Evolutionary conservation across 1,140 invertebrate genomes (phyloP), one percentile per base, ranked within the genome.

Genomic region (Panagrolaimus sp.): DNA sequence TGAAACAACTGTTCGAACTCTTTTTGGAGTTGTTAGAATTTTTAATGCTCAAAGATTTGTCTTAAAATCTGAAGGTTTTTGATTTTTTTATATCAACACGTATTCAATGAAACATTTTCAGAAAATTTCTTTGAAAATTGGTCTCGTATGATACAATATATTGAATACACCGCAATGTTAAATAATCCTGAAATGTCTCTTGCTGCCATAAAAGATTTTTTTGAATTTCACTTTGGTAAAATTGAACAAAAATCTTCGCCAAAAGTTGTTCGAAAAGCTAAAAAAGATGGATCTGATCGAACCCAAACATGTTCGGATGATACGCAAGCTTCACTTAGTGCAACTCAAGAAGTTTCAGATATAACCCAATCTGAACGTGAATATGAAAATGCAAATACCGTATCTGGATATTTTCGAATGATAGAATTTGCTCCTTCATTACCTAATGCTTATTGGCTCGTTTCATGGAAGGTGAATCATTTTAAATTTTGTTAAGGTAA

Each of bases 1-100:
- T 8, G 96, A 99, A 85, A 98, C 96, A 6, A 91, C 94, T 86
- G 91, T 86, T 63, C 81, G 86, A n/a, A 84, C 86, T 0, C 77
- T 87, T 17, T 63, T 70, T 55, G 80, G 80, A 7, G 74, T 79
- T 28, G 76, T 81, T 4, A 83, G 80, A 63, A 83, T 82, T 43
- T 83, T 81, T 69, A 83, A 81, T 63, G 71, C 80, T 1, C 81
- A 82, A 67, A 47, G 80, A 38, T 8, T 21, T 58, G 10, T 58
- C 15, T 8, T 28, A 58, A 28, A 21, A 28, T 21, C 15, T 21
- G 12, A 58, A 58, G 52, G 21, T 58, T 58, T 26, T 26, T 21
- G 2, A 1, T 21, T 12, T 21, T 24, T 3, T n/a, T 52, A 21
- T 52, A 2, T 55, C 21, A 58, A 58, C 3, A 5, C 28, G 0